A percentile compares a stretch with the other conserved stretches of the same genome.
phyloP scores from a whole-genome alignment of 1,140 invertebrate species.

The Coenobita brevimanus region DNA sequence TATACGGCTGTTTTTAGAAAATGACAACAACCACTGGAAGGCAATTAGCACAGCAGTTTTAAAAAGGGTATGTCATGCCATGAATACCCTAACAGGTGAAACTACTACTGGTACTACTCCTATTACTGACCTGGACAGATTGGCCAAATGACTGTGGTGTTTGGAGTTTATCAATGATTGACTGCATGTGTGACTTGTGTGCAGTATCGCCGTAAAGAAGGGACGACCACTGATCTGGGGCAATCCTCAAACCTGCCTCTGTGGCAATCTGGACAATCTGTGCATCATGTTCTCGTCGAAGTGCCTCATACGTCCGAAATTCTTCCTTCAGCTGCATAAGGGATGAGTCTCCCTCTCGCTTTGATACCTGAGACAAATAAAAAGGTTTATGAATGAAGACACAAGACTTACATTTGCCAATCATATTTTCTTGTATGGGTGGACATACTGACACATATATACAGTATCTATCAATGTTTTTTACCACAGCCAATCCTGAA shows the following conservation, averaged over 20 bases:
- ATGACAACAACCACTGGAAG: no score
- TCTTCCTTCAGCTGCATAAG: conserved; percentile 99
- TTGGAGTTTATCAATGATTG: conserved; percentile 86
- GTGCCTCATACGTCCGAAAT: conserved; percentile 93
- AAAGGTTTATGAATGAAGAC: background rate
- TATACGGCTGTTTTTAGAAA: no score
- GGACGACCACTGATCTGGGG: conserved; percentile 98
- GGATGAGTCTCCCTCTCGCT: conserved; percentile 97
- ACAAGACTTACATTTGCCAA: no score
- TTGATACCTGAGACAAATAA: conserved; percentile 84
- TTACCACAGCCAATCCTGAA: background rate
- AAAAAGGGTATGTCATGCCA: no score
- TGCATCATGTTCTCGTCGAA: conserved; percentile 97
- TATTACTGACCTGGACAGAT: conserved; percentile 82
- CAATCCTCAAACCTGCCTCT: conserved; percentile 96
- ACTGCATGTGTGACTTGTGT: conserved; percentile 99
- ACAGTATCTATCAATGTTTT: background rate
- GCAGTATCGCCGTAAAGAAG: conserved; percentile 94
- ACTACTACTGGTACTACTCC: background rate
- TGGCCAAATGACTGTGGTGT: conserved; percentile 93
- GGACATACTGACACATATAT: background rate
- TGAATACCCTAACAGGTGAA: no score
- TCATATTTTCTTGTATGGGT: no score
- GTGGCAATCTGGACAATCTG: conserved; percentile 98
- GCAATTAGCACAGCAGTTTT: no score